Evolutionary conservation across 2,797 vertebrate species (phyloP).

Genomic region (Syncerus caffer): DNA sequence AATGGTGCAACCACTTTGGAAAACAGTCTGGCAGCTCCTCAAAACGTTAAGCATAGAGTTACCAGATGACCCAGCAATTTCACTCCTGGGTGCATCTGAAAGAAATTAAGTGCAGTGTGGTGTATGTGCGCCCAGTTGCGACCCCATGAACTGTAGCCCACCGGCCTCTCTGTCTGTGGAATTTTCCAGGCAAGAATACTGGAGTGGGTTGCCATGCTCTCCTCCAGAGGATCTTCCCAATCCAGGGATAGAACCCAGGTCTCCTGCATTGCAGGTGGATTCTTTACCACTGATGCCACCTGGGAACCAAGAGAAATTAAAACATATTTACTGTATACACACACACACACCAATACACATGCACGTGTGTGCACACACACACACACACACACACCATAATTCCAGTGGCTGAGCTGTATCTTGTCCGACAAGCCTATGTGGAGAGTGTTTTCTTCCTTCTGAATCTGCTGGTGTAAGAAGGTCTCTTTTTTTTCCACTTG

Average conservation of each 20-base stretch:
- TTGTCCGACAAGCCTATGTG: fast-evolving
- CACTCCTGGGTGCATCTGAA: background rate
- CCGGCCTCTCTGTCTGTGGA: background rate
- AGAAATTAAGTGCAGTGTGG: background rate
- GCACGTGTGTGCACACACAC: fast-evolving
- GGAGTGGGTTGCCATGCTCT: background rate
- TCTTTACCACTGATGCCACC: background rate
- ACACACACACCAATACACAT: background rate
- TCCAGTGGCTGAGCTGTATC: background rate
- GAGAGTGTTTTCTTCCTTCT: background rate
- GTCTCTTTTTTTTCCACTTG: background rate
- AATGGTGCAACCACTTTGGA: background rate
- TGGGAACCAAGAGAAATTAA: background rate
- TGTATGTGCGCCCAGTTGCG: fast-evolving
- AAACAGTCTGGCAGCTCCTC: background rate
- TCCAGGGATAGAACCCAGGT: background rate
- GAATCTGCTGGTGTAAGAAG: background rate
- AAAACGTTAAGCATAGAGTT: background rate
- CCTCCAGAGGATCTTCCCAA: background rate
- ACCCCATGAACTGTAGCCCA: background rate
- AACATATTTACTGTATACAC: background rate
- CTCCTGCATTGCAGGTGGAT: background rate
- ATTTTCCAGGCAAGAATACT: background rate
- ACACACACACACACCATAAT: background rate
- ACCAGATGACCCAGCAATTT: background rate